Conservation (phyloP, 30 jellyfish, hydroid and myxozoan species). For the Aurelia sp. region DNA sequence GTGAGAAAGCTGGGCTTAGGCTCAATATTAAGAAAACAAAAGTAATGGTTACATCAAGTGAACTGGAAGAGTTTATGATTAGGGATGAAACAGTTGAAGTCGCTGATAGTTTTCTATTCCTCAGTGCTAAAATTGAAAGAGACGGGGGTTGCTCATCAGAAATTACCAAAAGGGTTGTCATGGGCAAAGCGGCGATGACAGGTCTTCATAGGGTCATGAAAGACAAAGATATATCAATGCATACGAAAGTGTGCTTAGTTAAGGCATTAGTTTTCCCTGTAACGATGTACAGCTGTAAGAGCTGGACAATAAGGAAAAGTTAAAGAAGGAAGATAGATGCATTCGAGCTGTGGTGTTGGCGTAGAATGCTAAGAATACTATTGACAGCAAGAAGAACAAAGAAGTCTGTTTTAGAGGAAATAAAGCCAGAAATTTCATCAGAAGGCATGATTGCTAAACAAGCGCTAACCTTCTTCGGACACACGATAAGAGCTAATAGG, state of each 20-base stretch:
- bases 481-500: conserved; percentile 25
- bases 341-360: no score
- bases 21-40: conserved; percentile 28
- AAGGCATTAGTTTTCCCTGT: no score
- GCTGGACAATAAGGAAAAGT: no score
- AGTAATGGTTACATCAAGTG: conserved; percentile 11
- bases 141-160: conserved; percentile 13
- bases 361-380: no score
- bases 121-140: background rate
- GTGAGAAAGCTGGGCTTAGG: conserved; percentile 8
- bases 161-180: background rate
- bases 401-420: background rate
- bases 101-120: no score
- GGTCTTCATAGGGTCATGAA: background rate
- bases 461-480: conserved; percentile 2
- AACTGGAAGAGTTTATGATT: background rate
- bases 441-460: conserved; percentile 32
- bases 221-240: no score
- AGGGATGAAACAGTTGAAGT: no score
- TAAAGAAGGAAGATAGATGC: no score
- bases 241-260: no score
- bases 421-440: conserved; percentile 13
- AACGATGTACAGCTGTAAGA: no score
- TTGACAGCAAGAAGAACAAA: background rate
- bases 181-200: background rate